These are phyloP conservation scores for Napeogenes sylphis DNA, from an alignment of 2,888 invertebrate genomes.

Conservation along the genomic window DNA sequence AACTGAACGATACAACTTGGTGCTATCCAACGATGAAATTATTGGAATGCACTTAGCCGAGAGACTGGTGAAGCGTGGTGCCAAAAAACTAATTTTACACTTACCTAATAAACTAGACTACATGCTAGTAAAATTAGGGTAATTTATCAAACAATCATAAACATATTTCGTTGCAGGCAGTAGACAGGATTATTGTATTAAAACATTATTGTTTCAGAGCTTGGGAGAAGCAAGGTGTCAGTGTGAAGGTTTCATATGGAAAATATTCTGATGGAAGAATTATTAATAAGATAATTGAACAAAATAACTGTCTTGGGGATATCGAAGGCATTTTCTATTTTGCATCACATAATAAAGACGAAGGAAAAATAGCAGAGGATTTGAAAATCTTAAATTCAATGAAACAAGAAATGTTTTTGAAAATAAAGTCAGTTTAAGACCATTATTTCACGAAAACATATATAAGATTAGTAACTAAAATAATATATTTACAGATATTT, in stretches of 20 bases:
- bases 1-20: constrained; percentile 37
- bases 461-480: not conserved
- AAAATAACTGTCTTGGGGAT: constrained; percentile 5
- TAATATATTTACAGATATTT: constrained; percentile 17
- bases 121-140: constrained; percentile 20
- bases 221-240: constrained; percentile 18
- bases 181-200: too few species aligned
- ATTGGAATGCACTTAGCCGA: constrained; percentile 42
- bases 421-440: constrained; percentile 16
- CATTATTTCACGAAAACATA: constrained; percentile 2
- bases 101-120: constrained; percentile 23
- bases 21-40: constrained; percentile 42
- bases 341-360: constrained; percentile 1
- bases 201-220: constrained; percentile 9
- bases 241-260: constrained; percentile 6
- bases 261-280: not conserved
- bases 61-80: constrained; percentile 44
- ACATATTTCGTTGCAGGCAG: too few species aligned
- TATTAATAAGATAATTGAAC: constrained; percentile 5
- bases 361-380: constrained; percentile 5
- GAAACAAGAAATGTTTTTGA: constrained; percentile 5
- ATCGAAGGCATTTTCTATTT: constrained; percentile 23
- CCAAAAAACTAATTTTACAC: constrained; percentile 41
- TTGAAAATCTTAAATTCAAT: constrained; percentile 14
- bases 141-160: not conserved